phyloP scores from a whole-genome alignment of 2,797 vertebrate genomes.

The Sebastes umbrosus region DNA sequence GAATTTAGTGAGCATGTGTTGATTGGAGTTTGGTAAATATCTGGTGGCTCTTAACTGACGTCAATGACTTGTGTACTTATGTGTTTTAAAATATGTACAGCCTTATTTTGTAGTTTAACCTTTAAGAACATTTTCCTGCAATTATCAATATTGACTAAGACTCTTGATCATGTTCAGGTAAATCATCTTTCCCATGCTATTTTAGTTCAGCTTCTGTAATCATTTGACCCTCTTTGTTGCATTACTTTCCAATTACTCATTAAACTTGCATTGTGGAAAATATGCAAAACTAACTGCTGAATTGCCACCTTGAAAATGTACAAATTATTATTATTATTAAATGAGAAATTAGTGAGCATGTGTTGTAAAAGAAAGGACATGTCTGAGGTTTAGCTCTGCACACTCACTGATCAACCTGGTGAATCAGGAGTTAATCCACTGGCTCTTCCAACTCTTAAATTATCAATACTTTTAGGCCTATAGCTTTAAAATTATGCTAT shows the following conservation, averaged over 20 bases:
- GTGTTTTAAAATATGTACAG: neutral
- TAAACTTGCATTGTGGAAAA: neutral
- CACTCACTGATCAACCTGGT: neutral
- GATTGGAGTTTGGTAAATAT: conserved; percentile 52
- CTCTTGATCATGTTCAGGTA: neutral
- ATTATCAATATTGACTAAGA: neutral
- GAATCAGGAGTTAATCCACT: neutral
- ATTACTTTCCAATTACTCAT: neutral
- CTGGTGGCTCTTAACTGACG: conserved; percentile 58
- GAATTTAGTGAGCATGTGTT: neutral
- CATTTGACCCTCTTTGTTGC: neutral
- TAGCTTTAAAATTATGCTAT: neutral
- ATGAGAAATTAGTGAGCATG: neutral
- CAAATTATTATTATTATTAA: neutral
- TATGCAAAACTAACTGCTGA: neutral
- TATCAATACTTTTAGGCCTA: neutral
- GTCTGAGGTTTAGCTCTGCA: neutral
- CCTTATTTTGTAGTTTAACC: neutral
- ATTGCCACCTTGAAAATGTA: neutral
- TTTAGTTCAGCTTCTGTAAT: neutral
- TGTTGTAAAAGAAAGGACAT: neutral
- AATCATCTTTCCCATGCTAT: neutral
- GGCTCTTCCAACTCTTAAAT: neutral
- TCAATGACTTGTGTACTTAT: conserved; percentile 36
- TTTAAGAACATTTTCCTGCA: neutral